These are phyloP conservation scores for Clarias platycephalus DNA, from an alignment of 2,797 vertebrate genomes.

Conservation along the genomic window DNA sequence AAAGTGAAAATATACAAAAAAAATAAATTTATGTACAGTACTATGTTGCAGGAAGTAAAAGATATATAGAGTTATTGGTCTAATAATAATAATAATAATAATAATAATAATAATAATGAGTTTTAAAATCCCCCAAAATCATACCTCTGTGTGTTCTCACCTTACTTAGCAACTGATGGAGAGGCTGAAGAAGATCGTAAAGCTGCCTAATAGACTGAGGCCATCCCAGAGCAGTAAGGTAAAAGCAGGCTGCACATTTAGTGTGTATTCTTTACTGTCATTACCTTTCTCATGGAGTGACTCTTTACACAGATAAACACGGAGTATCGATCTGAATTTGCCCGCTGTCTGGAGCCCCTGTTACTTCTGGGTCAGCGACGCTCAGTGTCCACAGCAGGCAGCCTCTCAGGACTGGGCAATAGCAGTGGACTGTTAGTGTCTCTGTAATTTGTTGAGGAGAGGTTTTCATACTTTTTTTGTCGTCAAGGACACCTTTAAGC, in stretches of 20 bases:
- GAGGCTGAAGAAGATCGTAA: slow-evolving; percentile 80
- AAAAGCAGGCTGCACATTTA: neutral
- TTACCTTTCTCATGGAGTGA: slow-evolving; percentile 10
- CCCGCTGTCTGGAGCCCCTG: slow-evolving; percentile 80
- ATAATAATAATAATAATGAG: neutral
- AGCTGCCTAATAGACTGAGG: slow-evolving; percentile 77
- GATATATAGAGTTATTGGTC: neutral
- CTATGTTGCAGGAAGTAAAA: neutral
- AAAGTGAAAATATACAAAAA: neutral
- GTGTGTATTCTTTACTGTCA: neutral
- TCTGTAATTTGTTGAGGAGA: neutral
- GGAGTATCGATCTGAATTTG: slow-evolving; percentile 79
- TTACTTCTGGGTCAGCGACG: slow-evolving; percentile 72
- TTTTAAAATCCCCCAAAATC: neutral
- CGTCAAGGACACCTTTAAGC: neutral
- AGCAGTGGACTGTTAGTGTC: slow-evolving; percentile 59
- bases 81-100: neutral
- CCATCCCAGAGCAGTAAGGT: slow-evolving; percentile 84
- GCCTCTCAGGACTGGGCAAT: slow-evolving; percentile 62
- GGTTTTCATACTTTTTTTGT: neutral
- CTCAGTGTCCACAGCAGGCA: slow-evolving; percentile 61
- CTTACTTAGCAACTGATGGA: slow-evolving; percentile 81
- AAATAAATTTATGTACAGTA: neutral
- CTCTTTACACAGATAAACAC: slow-evolving; percentile 75
- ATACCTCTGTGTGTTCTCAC: neutral